Conservation (phyloP, 1,140 invertebrate genomes). For the Drosophila insularis region DNA sequence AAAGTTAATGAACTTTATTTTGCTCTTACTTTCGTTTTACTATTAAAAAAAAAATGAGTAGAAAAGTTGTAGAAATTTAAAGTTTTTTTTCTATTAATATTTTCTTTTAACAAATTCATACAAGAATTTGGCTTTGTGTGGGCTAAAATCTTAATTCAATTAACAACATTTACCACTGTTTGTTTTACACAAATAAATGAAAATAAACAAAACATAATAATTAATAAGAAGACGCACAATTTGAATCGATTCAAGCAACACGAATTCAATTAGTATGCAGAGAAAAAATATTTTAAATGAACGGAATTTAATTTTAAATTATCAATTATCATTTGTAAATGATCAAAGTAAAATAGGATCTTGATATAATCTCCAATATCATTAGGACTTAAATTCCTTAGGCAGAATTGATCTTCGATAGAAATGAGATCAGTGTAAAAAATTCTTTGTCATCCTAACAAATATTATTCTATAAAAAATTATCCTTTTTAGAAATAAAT, state of each 20-base stretch:
- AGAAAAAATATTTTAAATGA: neutral
- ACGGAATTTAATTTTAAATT: neutral
- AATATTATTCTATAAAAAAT: too few species aligned
- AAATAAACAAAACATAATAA: constrained; percentile 35
- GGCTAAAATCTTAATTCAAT: constrained; percentile 40
- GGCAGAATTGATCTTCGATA: too few species aligned
- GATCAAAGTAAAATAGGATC: too few species aligned
- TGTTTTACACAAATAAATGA: constrained; percentile 19
- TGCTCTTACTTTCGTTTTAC: constrained; percentile 36
- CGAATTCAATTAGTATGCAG: neutral
- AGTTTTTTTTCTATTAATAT: constrained; percentile 25
- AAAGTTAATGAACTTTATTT: constrained; percentile 68
- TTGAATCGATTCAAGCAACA: constrained; percentile 9
- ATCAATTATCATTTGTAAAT: too few species aligned
- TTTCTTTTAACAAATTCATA: constrained; percentile 30
- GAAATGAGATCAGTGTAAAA: too few species aligned
- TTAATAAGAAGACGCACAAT: constrained; percentile 28
- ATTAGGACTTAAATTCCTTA: too few species aligned
- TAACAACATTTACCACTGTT: constrained; percentile 39
- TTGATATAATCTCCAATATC: too few species aligned
- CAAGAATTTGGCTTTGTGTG: neutral
- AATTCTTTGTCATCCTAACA: too few species aligned
- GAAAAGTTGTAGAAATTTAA: neutral
- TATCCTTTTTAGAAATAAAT: too few species aligned
- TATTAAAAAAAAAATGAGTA: constrained; percentile 28